phyloP scores from a whole-genome alignment of 1,140 invertebrate genomes.

The Nomia melanderi region DNA sequence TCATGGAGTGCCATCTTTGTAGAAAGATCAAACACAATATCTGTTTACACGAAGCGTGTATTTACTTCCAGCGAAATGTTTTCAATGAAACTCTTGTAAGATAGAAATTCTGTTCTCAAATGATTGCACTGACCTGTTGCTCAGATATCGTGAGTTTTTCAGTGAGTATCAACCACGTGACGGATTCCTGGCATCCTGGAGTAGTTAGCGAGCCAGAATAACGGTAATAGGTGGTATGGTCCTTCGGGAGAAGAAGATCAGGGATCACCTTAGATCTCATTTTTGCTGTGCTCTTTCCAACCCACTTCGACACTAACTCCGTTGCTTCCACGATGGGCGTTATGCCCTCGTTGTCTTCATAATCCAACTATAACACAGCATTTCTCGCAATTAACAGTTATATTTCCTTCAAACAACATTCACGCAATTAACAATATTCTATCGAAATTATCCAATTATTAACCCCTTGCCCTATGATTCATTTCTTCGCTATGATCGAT shows the following conservation, averaged over 20 bases:
- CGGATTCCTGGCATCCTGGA: slow-evolving; percentile 86
- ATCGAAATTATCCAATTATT: too few species aligned
- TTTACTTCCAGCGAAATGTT: too few species aligned
- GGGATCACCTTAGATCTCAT: slow-evolving; percentile 74
- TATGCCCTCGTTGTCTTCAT: slow-evolving; percentile 79
- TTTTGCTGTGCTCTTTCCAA: slow-evolving; percentile 45
- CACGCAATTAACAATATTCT: too few species aligned
- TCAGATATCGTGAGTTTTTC: slow-evolving; percentile 83
- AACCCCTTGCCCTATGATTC: too few species aligned
- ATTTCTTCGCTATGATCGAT: too few species aligned
- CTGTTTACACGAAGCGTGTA: too few species aligned
- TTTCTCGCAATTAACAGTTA: too few species aligned
- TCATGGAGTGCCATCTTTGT: too few species aligned
- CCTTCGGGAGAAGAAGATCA: slow-evolving; percentile 80
- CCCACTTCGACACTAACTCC: slow-evolving; percentile 66
- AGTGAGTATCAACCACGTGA: slow-evolving; percentile 88
- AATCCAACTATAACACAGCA: slow-evolving; percentile 69
- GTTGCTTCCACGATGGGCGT: slow-evolving; percentile 78
- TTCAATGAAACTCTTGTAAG: not conserved
- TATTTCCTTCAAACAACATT: too few species aligned
- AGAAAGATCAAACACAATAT: too few species aligned
- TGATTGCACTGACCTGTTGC: slow-evolving; percentile 79
- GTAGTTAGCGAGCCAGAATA: slow-evolving; percentile 90
- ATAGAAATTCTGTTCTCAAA: not conserved
- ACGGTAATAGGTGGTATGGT: slow-evolving; percentile 82